Conservation (phyloP, 2,888 invertebrate genomes). For the Homarus gammarus region DNA sequence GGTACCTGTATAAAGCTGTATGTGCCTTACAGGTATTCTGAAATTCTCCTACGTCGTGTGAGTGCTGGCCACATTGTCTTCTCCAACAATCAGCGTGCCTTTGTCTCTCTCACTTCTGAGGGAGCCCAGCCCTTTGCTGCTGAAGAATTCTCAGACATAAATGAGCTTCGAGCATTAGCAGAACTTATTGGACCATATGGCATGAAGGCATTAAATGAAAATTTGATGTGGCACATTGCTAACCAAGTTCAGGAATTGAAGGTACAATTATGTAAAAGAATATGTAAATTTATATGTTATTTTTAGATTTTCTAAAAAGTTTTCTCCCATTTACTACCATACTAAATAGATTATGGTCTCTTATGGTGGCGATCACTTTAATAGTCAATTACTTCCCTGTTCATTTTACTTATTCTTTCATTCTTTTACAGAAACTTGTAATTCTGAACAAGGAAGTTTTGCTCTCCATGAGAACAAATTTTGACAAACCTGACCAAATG, state of each 20-base stretch:
- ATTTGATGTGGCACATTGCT: constrained; percentile 98
- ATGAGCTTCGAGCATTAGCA: constrained; percentile 94
- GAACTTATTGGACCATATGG: constrained; percentile 99
- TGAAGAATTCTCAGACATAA: constrained; percentile 98
- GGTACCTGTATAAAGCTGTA: not conserved
- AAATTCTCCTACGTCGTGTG: constrained; percentile 90
- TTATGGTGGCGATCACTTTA: no score
- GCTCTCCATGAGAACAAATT: constrained; percentile 93
- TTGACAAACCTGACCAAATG: constrained; percentile 99
- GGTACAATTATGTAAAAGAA: constrained; percentile 79
- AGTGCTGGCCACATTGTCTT: constrained; percentile 98
- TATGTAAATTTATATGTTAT: no score
- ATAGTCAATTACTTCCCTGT: no score
- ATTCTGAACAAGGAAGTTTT: constrained; percentile 95
- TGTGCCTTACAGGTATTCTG: constrained; percentile 81
- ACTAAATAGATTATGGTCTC: no score
- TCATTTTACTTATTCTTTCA: not conserved
- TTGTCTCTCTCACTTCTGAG: constrained; percentile 95
- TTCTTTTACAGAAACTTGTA: constrained; percentile 84
- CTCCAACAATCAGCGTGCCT: constrained; percentile 97
- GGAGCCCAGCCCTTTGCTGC: constrained; percentile 96
- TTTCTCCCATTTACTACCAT: no score
- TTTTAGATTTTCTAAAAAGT: no score
- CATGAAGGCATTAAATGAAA: constrained; percentile 97
- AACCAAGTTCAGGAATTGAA: constrained; percentile 97